Evolutionary conservation across 2,113 vertebrate genomes (phyloP), one percentile per base, ranked within the genome.

Genomic region (Beaufortia kweichowensis): DNA sequence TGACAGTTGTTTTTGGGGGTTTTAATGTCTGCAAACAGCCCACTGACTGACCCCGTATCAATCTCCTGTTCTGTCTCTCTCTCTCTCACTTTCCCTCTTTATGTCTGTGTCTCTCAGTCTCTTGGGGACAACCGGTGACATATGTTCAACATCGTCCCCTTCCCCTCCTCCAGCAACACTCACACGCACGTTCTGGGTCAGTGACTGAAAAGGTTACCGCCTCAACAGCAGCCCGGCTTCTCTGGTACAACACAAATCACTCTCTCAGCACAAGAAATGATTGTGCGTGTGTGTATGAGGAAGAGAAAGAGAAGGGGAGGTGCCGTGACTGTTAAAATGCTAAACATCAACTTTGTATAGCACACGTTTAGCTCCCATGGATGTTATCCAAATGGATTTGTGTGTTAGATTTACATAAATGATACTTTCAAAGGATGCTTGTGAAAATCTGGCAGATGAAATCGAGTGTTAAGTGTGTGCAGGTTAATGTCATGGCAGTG

Each of bases 171-270:
- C 83, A 84, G 17, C 71, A 69, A 76, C 74, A 73, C 78, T 61
- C 80, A 86, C 81, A 87, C 85, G 79, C 82, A 69, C 73, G 94
- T 96, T 95, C 93, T 87, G 94, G 95, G 94, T 96, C 94, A 96
- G 86, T 91, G 92, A 93, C 90, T 97, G 93, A 94, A 95, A 95
- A 95, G 94, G 95, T 95, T 94, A 95, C 92, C 91, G 93, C 92
- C 94, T 90, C 92, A 82, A 84, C 92, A 93, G 93, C 94, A 97
- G 94, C 93, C 95, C 94, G 94, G 91, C 91, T 90, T 93, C 94
- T 90, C 93, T 87, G 90, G 53, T 71, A 93, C 93, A 92, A 91
- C 93, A 91, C 93, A 93, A 86, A 90, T 93, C 90, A 92, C 69
- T 80, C 74, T 72, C 67, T 75, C 39, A 59, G 61, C 56, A 62